phyloP scores from a whole-genome alignment of 2,113 vertebrate genomes.

The Phyllostomus hastatus region DNA sequence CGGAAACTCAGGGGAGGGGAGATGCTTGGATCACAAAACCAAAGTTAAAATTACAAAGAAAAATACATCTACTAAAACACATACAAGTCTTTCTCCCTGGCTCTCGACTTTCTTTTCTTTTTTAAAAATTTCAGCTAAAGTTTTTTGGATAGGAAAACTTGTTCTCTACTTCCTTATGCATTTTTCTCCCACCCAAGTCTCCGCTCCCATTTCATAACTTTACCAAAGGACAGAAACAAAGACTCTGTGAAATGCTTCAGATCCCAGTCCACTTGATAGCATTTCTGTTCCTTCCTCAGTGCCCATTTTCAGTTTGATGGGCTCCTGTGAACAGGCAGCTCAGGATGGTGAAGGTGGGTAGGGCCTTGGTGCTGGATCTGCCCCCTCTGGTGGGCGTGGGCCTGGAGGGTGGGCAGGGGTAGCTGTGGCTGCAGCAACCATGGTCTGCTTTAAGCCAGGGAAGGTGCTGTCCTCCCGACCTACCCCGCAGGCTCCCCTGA shows the following conservation, averaged over 20 bases:
- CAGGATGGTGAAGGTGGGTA: neutral
- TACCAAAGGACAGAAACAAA: neutral
- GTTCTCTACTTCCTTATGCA: neutral
- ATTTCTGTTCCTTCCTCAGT: neutral
- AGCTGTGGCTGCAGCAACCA: neutral
- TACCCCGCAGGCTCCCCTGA: neutral
- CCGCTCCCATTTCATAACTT: neutral
- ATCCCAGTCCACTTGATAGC: no score
- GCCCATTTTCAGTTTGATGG: neutral
- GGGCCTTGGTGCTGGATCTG: neutral
- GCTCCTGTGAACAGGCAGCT: neutral
- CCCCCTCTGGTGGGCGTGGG: no score
- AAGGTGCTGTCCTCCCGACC: neutral
- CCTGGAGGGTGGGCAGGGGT: neutral
- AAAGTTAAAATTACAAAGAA: conserved; percentile 4
- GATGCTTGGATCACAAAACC: conserved; percentile 21
- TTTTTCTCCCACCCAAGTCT: neutral
- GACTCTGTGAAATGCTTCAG: no score
- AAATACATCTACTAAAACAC: neutral
- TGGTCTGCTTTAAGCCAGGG: neutral
- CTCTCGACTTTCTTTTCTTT: neutral
- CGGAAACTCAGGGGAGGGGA: neutral
- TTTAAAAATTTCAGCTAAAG: neutral
- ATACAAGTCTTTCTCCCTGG: neutral
- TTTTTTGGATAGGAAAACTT: neutral